These are phyloP conservation scores for Aporophyla nigra DNA, from an alignment of 2,888 invertebrate species.

Conservation along the genomic window DNA sequence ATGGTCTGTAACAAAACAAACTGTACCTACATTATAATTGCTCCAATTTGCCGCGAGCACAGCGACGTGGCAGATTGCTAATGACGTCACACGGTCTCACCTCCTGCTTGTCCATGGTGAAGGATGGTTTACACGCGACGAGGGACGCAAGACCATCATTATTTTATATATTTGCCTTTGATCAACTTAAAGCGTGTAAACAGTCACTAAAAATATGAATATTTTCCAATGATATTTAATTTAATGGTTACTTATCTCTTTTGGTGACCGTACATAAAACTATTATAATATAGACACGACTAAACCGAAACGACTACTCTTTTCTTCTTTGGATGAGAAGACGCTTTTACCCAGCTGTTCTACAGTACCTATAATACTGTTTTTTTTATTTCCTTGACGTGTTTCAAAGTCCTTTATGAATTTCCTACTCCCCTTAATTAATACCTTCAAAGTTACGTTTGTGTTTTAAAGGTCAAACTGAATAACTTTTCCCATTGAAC, in stretches of 20 bases:
- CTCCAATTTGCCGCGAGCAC: conserved; percentile 84
- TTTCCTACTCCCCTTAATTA: conserved; percentile 25
- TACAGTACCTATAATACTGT: neutral
- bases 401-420: conserved; percentile 26
- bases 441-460: conserved; percentile 26
- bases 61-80: conserved; percentile 79
- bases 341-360: no score
- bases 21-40: conserved; percentile 80
- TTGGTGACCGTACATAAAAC: no score
- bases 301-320: neutral
- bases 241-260: no score
- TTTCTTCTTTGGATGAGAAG: neutral
- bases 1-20: conserved; percentile 80
- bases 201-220: no score
- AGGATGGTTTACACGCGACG: conserved; percentile 65
- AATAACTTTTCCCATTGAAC: conserved; percentile 28
- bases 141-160: neutral
- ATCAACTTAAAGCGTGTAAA: neutral
- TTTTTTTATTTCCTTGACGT: conserved; percentile 2
- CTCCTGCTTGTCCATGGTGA: conserved; percentile 70
- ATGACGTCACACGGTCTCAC: conserved; percentile 85
- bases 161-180: neutral
- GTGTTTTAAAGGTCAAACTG: conserved; percentile 42
- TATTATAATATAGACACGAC: neutral
- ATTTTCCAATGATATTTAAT: no score